Percentiles rank a stretch among this genome's conserved stretches.
Evolutionary conservation across 2,888 invertebrate genomes (phyloP).

Genomic region (Kryphioiulus occultus): DNA sequence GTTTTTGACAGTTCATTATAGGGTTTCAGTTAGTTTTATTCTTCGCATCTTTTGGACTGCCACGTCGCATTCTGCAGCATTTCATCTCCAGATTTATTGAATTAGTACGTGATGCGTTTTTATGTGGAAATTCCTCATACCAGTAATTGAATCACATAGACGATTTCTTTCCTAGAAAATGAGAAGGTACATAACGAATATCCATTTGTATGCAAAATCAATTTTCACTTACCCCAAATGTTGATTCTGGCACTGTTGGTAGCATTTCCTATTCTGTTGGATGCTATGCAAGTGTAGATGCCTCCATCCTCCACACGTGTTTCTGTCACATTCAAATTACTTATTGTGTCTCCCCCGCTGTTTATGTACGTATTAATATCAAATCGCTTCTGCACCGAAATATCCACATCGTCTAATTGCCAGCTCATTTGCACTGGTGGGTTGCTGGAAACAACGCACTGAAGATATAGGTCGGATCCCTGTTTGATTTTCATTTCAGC

Average conservation of each 20-base stretch:
- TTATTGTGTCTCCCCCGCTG: slow-evolving; percentile 77
- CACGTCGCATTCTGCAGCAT: background rate
- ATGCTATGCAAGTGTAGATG: slow-evolving; percentile 84
- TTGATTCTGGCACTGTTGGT: slow-evolving; percentile 86
- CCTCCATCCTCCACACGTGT: slow-evolving; percentile 93
- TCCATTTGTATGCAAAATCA: slow-evolving; percentile 28
- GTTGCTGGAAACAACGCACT: slow-evolving; percentile 93
- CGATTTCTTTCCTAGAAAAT: background rate
- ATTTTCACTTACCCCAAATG: slow-evolving; percentile 66
- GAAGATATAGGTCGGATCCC: slow-evolving; percentile 85
- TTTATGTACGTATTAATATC: slow-evolving; percentile 63
- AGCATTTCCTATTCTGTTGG: slow-evolving; percentile 71
- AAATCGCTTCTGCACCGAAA: slow-evolving; percentile 54
- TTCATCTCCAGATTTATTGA: background rate
- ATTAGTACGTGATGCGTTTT: background rate
- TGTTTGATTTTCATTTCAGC: slow-evolving; percentile 88
- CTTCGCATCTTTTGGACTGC: background rate
- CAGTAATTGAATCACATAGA: background rate
- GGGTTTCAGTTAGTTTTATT: background rate
- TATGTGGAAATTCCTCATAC: background rate
- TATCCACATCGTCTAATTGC: slow-evolving; percentile 75
- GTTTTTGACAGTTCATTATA: background rate
- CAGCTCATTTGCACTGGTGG: slow-evolving; percentile 93
- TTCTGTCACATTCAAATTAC: slow-evolving; percentile 87
- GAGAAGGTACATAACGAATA: background rate